phyloP scores from a whole-genome alignment of 2,113 vertebrate species.

The Myodes glareolus region DNA sequence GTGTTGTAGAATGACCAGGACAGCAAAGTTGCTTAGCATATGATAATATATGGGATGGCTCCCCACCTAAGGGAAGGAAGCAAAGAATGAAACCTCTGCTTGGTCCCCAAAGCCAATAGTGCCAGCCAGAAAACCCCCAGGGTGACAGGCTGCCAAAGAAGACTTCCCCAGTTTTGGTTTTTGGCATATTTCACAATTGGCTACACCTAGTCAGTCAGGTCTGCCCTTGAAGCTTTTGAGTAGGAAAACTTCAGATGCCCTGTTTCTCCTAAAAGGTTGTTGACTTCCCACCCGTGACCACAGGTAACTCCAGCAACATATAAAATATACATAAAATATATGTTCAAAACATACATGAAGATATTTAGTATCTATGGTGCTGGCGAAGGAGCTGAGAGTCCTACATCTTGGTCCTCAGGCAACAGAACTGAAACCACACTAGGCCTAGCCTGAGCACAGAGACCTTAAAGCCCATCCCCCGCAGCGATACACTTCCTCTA shows the following conservation, averaged over 20 bases:
- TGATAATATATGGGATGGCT: not conserved
- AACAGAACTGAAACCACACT: no score
- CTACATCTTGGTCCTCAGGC: no score
- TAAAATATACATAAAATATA: not conserved
- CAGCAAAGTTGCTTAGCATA: not conserved
- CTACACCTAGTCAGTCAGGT: not conserved
- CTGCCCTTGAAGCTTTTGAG: not conserved
- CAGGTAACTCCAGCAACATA: not conserved
- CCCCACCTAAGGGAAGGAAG: not conserved
- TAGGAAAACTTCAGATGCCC: not conserved
- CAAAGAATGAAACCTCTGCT: not conserved
- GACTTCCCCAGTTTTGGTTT: not conserved
- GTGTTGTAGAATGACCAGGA: conserved; percentile 4
- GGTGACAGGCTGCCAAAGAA: not conserved
- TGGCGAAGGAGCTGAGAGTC: no score
- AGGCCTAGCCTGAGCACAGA: no score
- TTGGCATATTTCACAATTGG: not conserved
- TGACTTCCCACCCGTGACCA: not conserved
- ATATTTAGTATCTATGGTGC: not conserved
- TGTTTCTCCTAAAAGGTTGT: not conserved
- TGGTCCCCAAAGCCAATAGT: not conserved
- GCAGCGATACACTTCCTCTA: no score
- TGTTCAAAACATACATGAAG: not conserved
- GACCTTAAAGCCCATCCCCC: no score
- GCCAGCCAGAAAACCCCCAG: not conserved